These are phyloP conservation scores for Smithornis capensis DNA, from an alignment of 2,113 vertebrate species.

Conservation along the genomic window DNA sequence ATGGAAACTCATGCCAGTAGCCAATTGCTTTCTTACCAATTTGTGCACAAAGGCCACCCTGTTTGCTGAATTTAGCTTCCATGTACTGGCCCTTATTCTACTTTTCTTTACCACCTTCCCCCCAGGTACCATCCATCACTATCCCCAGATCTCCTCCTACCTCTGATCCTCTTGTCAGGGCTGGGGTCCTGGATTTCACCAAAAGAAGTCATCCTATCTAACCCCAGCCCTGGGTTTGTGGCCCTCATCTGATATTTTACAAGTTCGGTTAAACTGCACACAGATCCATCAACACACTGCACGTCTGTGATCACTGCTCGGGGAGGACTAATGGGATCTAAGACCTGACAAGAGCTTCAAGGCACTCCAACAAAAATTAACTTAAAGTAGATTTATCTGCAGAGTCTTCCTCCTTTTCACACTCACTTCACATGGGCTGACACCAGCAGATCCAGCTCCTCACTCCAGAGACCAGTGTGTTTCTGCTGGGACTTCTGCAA, in stretches of 20 bases:
- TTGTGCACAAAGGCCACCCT: neutral
- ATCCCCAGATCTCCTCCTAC: neutral
- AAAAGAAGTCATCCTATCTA: neutral
- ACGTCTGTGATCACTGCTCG: neutral
- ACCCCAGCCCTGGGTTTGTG: neutral
- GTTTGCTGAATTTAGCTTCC: neutral
- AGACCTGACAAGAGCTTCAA: neutral
- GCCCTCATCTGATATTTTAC: neutral
- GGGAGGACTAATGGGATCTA: neutral
- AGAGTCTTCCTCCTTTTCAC: neutral
- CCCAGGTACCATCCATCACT: neutral
- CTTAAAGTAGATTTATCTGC: neutral
- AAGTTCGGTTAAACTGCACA: accelerated
- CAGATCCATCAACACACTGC: neutral
- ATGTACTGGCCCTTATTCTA: neutral
- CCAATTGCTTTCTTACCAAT: neutral
- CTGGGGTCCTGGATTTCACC: neutral
- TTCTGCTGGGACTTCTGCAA: neutral
- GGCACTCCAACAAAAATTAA: neutral
- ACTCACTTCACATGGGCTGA: neutral
- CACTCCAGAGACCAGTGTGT: neutral
- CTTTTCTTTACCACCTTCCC: neutral
- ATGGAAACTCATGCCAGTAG: neutral
- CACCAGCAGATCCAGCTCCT: neutral
- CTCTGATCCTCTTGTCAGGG: neutral